Evolutionary conservation across 37 sponge, comb jelly and placozoan genomes (phyloP).

Genomic region (Amphimedon queenslandica): DNA sequence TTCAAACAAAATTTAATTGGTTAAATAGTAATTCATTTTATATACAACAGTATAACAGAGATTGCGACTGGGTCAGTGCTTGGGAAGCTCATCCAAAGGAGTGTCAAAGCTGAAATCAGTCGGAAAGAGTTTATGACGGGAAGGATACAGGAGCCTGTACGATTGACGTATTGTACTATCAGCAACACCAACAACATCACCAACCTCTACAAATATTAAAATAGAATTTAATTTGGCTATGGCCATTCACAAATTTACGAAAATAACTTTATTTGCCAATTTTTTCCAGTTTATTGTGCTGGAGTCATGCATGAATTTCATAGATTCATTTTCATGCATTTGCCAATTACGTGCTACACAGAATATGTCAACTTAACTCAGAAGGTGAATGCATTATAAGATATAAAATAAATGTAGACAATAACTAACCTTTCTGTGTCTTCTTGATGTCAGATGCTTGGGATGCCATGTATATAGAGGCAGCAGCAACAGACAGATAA

Average conservation of each 20-base stretch:
- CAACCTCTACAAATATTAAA: constrained; percentile 79
- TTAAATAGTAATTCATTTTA: too few relatives aligned
- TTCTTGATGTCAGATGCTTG: constrained; percentile 84
- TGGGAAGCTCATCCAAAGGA: constrained; percentile 75
- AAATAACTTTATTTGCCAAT: too few relatives aligned
- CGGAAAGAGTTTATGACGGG: constrained; percentile 83
- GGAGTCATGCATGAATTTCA: too few relatives aligned
- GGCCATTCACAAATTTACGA: too few relatives aligned
- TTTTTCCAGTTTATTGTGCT: too few relatives aligned
- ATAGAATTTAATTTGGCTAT: too few relatives aligned
- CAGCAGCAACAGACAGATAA: constrained; percentile 90
- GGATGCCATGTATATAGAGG: constrained; percentile 97
- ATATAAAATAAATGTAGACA: not conserved
- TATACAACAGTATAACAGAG: too few relatives aligned
- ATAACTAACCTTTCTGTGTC: constrained; percentile 74
- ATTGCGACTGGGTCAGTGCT: too few relatives aligned
- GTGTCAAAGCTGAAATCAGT: constrained; percentile 67
- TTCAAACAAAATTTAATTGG: too few relatives aligned
- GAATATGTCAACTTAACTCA: too few relatives aligned
- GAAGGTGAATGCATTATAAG: not conserved
- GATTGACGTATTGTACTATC: constrained; percentile 94
- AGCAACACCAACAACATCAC: constrained; percentile 98
- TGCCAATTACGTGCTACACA: too few relatives aligned
- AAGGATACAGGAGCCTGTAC: constrained; percentile 79
- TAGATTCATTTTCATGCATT: too few relatives aligned